Percentiles rank a stretch among this genome's conserved stretches.
These are phyloP conservation scores for Lophochroa leadbeateri DNA, from an alignment of 2,113 vertebrate species.

Conservation along the genomic window DNA sequence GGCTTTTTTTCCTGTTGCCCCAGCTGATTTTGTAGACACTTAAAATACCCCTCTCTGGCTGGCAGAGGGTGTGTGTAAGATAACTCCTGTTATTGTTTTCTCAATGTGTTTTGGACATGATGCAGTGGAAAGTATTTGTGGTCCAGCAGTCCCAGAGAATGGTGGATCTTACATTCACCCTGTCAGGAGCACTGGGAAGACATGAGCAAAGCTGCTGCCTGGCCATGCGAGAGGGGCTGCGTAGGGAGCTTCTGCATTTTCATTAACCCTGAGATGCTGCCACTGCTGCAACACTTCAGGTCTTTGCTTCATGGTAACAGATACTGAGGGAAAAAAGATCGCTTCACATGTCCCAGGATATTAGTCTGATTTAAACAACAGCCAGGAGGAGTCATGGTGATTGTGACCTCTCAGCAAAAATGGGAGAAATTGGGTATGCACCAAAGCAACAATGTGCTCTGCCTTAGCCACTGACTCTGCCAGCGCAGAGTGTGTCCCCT, in stretches of 20 bases:
- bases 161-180: fast-evolving
- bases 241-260: not conserved
- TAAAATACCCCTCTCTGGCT: not conserved
- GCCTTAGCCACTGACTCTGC: not conserved
- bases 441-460: not conserved
- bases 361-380: not conserved
- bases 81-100: not conserved
- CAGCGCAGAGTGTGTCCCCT: fast-evolving
- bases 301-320: not conserved
- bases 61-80: not conserved
- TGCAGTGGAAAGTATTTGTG: not conserved
- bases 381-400: not conserved
- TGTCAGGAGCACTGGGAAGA: not conserved
- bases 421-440: not conserved
- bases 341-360: not conserved
- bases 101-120: not conserved
- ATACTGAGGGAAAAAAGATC: not conserved
- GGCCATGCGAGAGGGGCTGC: not conserved
- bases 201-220: not conserved
- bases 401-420: not conserved
- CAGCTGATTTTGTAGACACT: not conserved
- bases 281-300: not conserved
- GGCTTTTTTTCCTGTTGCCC: not conserved
- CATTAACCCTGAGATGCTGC: not conserved
- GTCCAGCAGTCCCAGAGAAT: not conserved